Evolutionary conservation across 2,888 invertebrate genomes (phyloP).

Genomic region (Rhingia campestris): DNA sequence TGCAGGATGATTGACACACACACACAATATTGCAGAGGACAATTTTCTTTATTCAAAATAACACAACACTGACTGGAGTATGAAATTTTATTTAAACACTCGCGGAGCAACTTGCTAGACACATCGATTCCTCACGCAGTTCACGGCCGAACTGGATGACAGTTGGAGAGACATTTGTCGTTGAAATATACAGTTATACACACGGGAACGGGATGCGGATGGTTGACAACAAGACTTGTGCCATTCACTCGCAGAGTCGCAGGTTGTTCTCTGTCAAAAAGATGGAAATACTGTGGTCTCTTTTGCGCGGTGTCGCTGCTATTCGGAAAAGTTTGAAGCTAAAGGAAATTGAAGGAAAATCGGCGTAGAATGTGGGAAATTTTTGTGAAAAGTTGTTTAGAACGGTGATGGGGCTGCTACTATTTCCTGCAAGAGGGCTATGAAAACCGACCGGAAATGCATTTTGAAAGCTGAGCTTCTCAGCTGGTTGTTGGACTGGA

Average conservation of each 20-base stretch:
- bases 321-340: constrained; percentile 53
- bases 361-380: constrained; percentile 57
- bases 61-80: constrained; percentile 19
- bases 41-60: constrained; percentile 22
- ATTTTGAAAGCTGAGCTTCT: too few species aligned
- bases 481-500: too few species aligned
- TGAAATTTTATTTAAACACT: constrained; percentile 26
- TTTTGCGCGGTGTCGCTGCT: constrained; percentile 36
- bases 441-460: neutral
- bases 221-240: constrained; percentile 12
- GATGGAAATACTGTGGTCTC: constrained; percentile 55
- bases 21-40: constrained; percentile 2
- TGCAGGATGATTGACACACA: constrained; percentile 16
- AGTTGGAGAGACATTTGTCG: constrained; percentile 43
- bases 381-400: constrained; percentile 8
- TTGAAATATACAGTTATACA: constrained; percentile 51
- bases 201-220: constrained; percentile 36
- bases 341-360: constrained; percentile 31
- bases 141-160: constrained; percentile 74
- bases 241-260: constrained; percentile 4
- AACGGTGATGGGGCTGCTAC: neutral
- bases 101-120: constrained; percentile 63
- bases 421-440: constrained; percentile 5
- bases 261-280: constrained; percentile 18
- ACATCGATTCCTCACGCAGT: constrained; percentile 74